These are phyloP conservation scores for Gymnopithys bicolor DNA, from an alignment of 2,797 vertebrate genomes.

Conservation along the genomic window DNA sequence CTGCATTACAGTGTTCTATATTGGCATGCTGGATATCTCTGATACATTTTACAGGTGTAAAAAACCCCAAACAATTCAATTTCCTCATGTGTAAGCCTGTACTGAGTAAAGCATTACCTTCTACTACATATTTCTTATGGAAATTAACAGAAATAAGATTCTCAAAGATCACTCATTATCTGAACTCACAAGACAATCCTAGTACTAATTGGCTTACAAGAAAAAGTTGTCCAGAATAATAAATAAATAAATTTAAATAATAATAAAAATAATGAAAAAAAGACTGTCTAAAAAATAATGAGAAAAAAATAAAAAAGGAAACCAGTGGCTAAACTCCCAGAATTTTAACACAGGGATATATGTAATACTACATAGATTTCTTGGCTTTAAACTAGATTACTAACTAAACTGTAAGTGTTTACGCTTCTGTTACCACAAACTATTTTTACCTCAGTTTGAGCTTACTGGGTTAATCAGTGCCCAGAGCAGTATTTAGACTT, in stretches of 20 bases:
- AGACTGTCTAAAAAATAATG: not conserved
- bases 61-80: not conserved
- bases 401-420: not conserved
- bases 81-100: not conserved
- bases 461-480: not conserved
- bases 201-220: not conserved
- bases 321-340: not conserved
- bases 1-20: not conserved
- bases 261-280: not conserved
- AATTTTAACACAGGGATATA: not conserved
- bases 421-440: not conserved
- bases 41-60: not conserved
- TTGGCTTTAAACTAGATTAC: not conserved
- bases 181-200: not conserved
- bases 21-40: not conserved
- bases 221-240: accelerated
- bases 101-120: not conserved
- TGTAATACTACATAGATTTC: not conserved
- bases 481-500: not conserved
- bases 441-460: not conserved
- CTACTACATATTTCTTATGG: not conserved
- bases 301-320: not conserved
- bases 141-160: not conserved
- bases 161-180: not conserved
- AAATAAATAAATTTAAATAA: not conserved